Evolutionary conservation across 2,113 vertebrate species (phyloP), one percentile per base, ranked within the genome.

Genomic region (Solea senegalensis): DNA sequence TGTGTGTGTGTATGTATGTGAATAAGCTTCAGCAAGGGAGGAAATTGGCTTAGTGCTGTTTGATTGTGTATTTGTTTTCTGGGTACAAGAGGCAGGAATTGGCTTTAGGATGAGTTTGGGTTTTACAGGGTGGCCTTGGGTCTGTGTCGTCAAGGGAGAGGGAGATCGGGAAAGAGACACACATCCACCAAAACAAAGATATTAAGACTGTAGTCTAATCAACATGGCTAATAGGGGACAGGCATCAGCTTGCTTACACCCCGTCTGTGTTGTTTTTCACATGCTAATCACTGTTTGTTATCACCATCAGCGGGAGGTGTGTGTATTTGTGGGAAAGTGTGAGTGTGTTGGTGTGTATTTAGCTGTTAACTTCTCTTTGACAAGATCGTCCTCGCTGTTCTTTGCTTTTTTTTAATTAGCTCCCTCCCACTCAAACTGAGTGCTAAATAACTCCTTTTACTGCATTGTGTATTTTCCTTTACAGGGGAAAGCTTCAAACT

Each of bases 11-110:
- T 76, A 64, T 68, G 82, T 62, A 65, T 48, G 78, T 75, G 85
- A 80, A 81, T 88, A 86, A 86, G 78, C 85, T 73, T 72, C 70
- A 9, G 82, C 79, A 69, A 85, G 79, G 78, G 86, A 90, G 88
- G 88, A 90, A 93, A 93, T 93, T 91, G 90, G 90, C 92, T 93
- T 90, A 90, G 87, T 91, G 90, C 90, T 93, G 80, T 92, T 91
- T 87, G 88, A 89, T 90, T 94, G 87, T 91, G 89, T 92, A 80
- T 93, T 92, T 92, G 86, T 93, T 91, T 90, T 90, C 65, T 87
- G 71, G 78, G 82, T 82, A 86, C 84, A 82, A 83, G 73, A 79
- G 64, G 80, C 82, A 68, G 78, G 77, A 81, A 84, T 88, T 88
- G 84, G 80, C 82, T 90, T 74, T 27, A 69, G 82, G 81, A 88